Conservation (phyloP, 2,888 invertebrate species). For the Aleiodes testaceus region DNA sequence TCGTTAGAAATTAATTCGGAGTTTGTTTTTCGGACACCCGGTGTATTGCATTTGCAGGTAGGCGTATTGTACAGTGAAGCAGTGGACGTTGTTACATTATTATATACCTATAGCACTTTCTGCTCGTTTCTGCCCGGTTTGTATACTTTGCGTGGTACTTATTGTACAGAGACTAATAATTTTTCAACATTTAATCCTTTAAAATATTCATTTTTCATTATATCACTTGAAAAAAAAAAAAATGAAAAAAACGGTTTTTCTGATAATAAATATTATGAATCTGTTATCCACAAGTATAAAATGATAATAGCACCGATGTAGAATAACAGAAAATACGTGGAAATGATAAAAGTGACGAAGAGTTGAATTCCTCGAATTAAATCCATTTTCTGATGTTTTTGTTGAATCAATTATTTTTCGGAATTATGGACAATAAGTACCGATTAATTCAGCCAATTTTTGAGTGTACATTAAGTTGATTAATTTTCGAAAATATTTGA, state of each 20-base stretch:
- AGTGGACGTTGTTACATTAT: slow-evolving; percentile 66
- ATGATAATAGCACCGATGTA: slow-evolving; percentile 61
- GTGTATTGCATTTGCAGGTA: slow-evolving; percentile 58
- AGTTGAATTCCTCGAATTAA: slow-evolving; percentile 61
- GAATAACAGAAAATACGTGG: slow-evolving; percentile 67
- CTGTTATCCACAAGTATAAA: slow-evolving; percentile 63
- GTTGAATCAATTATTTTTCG: neutral
- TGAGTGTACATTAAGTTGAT: neutral
- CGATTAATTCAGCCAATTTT: neutral
- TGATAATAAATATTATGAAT: slow-evolving; percentile 3
- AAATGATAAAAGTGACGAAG: slow-evolving; percentile 61
- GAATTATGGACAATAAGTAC: neutral
- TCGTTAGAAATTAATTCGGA: neutral
- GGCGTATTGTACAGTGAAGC: slow-evolving; percentile 65
- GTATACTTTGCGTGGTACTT: slow-evolving; percentile 32
- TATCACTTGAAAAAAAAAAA: neutral
- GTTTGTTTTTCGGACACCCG: slow-evolving; percentile 44
- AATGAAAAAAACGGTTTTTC: too few species aligned
- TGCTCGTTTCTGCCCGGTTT: slow-evolving; percentile 44
- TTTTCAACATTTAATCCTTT: slow-evolving; percentile 9
- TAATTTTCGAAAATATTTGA: neutral
- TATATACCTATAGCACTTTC: slow-evolving; percentile 57
- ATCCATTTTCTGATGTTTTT: slow-evolving; percentile 56
- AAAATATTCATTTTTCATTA: slow-evolving; percentile 20
- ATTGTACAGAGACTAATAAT: slow-evolving; percentile 2